Percentiles rank a stretch among this genome's conserved stretches.
Evolutionary conservation across 2,113 vertebrate species (phyloP).

Genomic region (Dicerorhinus sumatrensis): DNA sequence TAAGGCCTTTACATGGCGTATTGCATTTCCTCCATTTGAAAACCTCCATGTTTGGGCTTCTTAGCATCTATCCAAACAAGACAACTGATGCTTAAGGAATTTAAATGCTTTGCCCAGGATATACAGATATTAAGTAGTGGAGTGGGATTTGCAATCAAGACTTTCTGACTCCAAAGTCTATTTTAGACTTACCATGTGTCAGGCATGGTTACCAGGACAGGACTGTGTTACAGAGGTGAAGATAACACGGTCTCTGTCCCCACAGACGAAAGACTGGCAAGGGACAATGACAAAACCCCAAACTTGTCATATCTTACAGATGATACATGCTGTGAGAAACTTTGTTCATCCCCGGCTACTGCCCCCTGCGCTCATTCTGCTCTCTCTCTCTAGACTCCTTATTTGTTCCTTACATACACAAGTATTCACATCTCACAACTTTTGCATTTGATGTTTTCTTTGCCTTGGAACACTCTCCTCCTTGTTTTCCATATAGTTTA

Average conservation of each 20-base stretch:
- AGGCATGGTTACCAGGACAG: fast-evolving
- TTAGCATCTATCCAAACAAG: background rate
- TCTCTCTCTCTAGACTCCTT: background rate
- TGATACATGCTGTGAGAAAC: background rate
- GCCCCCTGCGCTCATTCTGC: too few relatives aligned
- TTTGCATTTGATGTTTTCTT: background rate
- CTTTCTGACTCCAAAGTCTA: background rate
- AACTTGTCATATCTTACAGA: background rate
- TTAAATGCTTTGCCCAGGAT: background rate
- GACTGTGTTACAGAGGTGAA: background rate
- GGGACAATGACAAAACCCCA: background rate
- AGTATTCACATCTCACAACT: background rate
- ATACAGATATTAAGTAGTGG: background rate
- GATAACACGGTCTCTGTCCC: background rate
- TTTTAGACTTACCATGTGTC: background rate
- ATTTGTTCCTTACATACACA: background rate
- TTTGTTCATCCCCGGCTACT: too few relatives aligned
- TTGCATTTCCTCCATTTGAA: background rate
- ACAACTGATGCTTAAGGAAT: background rate
- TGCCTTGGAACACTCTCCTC: background rate
- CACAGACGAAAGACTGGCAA: background rate
- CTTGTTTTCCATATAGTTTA: background rate
- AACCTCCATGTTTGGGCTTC: background rate
- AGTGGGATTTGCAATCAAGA: background rate
- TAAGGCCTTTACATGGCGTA: background rate